phyloP scores from a whole-genome alignment of 1,140 invertebrate genomes.

The Diabrotica undecimpunctata region DNA sequence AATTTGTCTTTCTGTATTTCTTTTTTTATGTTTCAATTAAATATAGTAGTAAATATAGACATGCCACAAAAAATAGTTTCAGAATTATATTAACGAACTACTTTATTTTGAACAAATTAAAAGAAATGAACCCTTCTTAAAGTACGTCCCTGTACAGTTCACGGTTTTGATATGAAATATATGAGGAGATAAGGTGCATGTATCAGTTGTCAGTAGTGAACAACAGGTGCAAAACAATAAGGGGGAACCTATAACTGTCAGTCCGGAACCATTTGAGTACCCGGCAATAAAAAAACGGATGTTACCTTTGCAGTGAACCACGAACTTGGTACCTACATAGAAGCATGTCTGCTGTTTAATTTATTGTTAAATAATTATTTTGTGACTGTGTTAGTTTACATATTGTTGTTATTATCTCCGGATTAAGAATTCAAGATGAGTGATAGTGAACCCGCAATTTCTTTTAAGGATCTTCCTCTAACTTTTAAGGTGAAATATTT shows the following conservation, averaged over 20 bases:
- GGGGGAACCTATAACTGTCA: slow-evolving; percentile 1
- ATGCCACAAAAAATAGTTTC: too few species aligned
- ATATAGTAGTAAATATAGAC: too few species aligned
- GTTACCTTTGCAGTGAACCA: background rate
- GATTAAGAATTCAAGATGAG: slow-evolving; percentile 17
- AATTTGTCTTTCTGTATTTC: too few species aligned
- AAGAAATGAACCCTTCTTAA: background rate
- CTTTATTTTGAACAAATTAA: too few species aligned
- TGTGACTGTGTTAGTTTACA: too few species aligned
- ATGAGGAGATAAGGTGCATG: background rate
- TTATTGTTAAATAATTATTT: too few species aligned
- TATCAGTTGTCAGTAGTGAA: slow-evolving; percentile 2
- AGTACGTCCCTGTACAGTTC: background rate
- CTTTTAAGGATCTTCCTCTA: slow-evolving; percentile 40
- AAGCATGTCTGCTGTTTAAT: too few species aligned
- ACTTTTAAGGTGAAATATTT: slow-evolving; percentile 42
- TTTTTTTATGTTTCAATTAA: too few species aligned
- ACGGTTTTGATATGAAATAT: background rate
- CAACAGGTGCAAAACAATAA: slow-evolving; percentile 12
- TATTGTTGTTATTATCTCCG: too few species aligned
- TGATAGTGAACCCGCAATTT: slow-evolving; percentile 33
- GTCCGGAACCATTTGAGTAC: background rate
- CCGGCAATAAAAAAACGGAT: slow-evolving; percentile 11
- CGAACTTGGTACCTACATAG: too few species aligned
- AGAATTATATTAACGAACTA: too few species aligned